Base-by-base conservation (phyloP, 2,888 invertebrate species). In the Euzetes globulus region DNA sequence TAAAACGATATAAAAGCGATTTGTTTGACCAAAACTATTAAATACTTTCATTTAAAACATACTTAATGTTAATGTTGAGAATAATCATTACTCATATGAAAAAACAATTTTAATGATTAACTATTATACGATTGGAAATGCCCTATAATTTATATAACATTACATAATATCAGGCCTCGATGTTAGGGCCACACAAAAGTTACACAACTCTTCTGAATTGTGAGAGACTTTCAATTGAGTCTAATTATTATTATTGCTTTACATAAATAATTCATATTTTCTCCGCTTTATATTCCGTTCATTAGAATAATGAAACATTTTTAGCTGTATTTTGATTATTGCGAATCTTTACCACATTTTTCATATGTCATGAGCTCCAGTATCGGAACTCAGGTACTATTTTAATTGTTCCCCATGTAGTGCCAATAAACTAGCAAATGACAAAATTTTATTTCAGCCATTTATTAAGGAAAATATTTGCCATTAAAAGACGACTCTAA, bases 81-180 rank as follows among this genome's bases (percentile, higher is more conserved):
- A 19, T 50, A 50, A 19, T 50, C 50, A 50, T 19, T 50, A 50
- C n/a, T 50, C 50, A 50, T 50, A 50, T 50, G 50, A 50, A n/a
- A 50, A 41, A 19, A 50, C 50, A 50, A 50, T 50, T 50, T 50
- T n/a, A 50, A 50, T 50, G 50, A 50, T 50, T 50, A 50, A 50
- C 50, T 50, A 50, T 50, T 19, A 50, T 50, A 50, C n/a, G 50
- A 50, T 50, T 50, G 50, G n/a, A 50, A 50, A 19, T n/a, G 13
- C 19, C 13, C n/a, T 50, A 19, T 50, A 50, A 50, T 50, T 50
- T 19, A 50, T 50, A 50, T n/a, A 19, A 50, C 9, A 50, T 50
- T n/a, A 50, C 5, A 50, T 50, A 50, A n/a, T 1, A 19, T n/a
- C n/a, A 50, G 50, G 19, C 47, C 50, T 19, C n/a, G 4, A n/a